Evolutionary conservation across 2,113 vertebrate species (phyloP).

Genomic region (Limnothrissa miodon): DNA sequence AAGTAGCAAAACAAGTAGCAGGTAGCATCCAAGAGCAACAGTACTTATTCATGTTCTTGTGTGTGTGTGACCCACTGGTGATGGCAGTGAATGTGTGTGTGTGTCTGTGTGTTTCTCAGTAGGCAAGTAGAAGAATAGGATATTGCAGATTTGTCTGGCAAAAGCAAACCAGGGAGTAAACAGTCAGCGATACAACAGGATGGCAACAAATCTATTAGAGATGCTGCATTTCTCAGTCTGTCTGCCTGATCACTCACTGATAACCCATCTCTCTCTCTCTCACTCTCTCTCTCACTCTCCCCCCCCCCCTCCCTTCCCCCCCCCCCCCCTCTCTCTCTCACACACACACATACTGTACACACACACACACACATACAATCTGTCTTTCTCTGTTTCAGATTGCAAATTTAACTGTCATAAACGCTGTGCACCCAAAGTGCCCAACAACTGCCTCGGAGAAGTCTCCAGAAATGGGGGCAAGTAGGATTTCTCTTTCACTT

Average conservation of each 20-base stretch:
- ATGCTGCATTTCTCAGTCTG: conserved; percentile 46
- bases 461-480: conserved; percentile 91
- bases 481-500: conserved; percentile 43
- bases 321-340: not conserved
- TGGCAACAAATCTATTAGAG: conserved; percentile 46
- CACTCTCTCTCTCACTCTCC: not conserved
- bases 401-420: conserved; percentile 98
- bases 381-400: conserved; percentile 67
- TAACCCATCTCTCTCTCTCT: not conserved
- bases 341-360: too few relatives aligned
- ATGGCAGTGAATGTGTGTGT: not conserved
- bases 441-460: conserved; percentile 96
- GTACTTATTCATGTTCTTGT: conserved; percentile 1
- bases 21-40: too few relatives aligned
- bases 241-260: conserved; percentile 37
- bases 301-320: not conserved
- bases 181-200: conserved; percentile 35
- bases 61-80: not conserved
- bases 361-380: not conserved
- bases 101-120: not conserved
- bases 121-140: not conserved
- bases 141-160: too few relatives aligned
- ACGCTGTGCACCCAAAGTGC: conserved; percentile 92
- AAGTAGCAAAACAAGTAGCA: too few relatives aligned
- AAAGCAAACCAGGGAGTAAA: conserved; percentile 38